Evolutionary conservation across 2,113 vertebrate genomes (phyloP).

Genomic region (Eulemur macaco): DNA sequence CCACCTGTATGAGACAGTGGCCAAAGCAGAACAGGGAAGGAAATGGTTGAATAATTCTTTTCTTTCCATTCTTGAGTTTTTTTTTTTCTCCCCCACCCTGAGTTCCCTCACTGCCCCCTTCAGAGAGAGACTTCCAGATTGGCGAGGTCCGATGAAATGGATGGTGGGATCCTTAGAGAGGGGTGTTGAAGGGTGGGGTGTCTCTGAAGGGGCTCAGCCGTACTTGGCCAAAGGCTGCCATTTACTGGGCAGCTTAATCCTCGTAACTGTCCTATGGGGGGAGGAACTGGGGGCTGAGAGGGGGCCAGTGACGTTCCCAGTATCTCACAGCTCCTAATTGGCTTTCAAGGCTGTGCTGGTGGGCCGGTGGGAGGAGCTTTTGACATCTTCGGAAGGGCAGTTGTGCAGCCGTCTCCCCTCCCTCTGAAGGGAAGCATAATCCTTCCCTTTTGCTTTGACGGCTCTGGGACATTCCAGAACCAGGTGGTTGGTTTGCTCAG

Average conservation of each 20-base stretch:
- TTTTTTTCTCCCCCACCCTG: neutral
- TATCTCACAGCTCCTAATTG: neutral
- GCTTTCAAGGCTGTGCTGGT: neutral
- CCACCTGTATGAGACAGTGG: slow-evolving; percentile 35
- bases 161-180: neutral
- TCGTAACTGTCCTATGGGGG: rapidly evolving
- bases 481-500: neutral
- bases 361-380: neutral
- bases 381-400: neutral
- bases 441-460: neutral
- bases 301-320: rapidly evolving
- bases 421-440: neutral
- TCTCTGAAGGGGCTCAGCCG: neutral
- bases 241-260: neutral
- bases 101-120: neutral
- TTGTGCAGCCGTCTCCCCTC: too few species aligned
- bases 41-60: slow-evolving; percentile 42
- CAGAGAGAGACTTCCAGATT: neutral
- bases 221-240: neutral
- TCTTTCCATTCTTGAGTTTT: neutral
- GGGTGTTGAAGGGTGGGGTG: neutral
- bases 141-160: neutral
- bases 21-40: slow-evolving; percentile 50
- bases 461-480: neutral
- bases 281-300: neutral